Base-by-base conservation (phyloP, 2,797 vertebrate species). In the Cygnus olor region DNA sequence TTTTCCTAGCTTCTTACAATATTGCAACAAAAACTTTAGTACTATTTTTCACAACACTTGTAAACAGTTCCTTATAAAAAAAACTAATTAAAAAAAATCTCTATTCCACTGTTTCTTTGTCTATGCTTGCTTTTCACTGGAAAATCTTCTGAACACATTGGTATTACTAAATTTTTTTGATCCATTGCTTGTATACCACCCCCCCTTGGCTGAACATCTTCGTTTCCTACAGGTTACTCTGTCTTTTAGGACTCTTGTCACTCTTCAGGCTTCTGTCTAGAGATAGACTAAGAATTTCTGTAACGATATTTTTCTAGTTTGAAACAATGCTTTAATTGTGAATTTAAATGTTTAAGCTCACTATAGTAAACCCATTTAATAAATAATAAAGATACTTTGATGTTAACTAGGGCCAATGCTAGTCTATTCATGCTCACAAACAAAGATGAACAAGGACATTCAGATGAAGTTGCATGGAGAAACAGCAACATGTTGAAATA, bases 51-150 rank as follows among this genome's bases (percentile, higher is more conserved):
- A 47, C 10, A 2, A 40, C 7, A 28, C 4, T 58, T 65, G 27
- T 28, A 66, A 90, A 73, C 12, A 70, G 25, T 5, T 7, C 2
- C 1, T 18, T 58, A 32, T 19, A 13, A 63, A 84, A 86, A 6
- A 66, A 21, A 65, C 14, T 44, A 87, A 89, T 5, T 60, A 16
- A 51, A 24, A 47, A 0, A 0, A 2, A 2, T 91, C n/a, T 61
- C 5, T 54, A 32, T 90, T 81, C 5, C 10, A 12, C 14, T 38
- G 2, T 40, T 85, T 92, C 32, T 89, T 84, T 68, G 17, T 13
- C 53, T 51, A 6, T 77, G 4, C 27, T 77, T 73, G 22, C 4
- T 89, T 90, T 90, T 66, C 28, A 42, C 12, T 53, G 19, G 53
- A 88, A 95, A 88, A 70, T 64, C 24, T 70, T 45, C 11, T 81